Conservation (phyloP, 2,797 vertebrate genomes). For the Tinamus major region DNA sequence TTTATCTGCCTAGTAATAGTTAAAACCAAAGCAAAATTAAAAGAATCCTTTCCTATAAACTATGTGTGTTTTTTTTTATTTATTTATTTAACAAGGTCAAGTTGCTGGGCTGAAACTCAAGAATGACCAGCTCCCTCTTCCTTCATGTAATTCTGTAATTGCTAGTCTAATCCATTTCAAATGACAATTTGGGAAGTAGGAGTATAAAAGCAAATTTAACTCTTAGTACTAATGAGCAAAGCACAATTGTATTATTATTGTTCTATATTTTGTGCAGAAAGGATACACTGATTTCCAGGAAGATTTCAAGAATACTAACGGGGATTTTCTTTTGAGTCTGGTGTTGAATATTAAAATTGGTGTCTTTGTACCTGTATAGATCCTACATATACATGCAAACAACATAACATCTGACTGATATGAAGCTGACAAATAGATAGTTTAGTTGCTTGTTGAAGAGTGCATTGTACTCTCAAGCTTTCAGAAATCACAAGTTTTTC, state of each 20-base stretch:
- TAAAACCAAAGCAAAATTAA: constrained; percentile 33
- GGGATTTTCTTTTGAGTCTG: background rate
- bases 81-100: constrained; percentile 52
- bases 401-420: background rate
- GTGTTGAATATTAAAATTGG: background rate
- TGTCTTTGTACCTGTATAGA: background rate
- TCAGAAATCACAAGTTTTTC: constrained; percentile 12
- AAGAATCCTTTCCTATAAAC: constrained; percentile 52
- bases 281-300: background rate
- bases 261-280: background rate
- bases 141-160: constrained; percentile 24
- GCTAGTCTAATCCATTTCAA: constrained; percentile 56
- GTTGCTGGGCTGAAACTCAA: constrained; percentile 61
- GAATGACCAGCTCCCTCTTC: background rate
- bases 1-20: constrained; percentile 69
- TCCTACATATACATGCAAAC: background rate
- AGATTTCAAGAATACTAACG: background rate
- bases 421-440: background rate
- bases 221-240: background rate
- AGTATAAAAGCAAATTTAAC: background rate
- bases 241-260: background rate
- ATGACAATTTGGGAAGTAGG: background rate
- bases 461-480: background rate
- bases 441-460: background rate
- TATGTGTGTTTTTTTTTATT: background rate